Conservation (phyloP, 1,140 invertebrate species). For the Cepaea nemoralis region DNA sequence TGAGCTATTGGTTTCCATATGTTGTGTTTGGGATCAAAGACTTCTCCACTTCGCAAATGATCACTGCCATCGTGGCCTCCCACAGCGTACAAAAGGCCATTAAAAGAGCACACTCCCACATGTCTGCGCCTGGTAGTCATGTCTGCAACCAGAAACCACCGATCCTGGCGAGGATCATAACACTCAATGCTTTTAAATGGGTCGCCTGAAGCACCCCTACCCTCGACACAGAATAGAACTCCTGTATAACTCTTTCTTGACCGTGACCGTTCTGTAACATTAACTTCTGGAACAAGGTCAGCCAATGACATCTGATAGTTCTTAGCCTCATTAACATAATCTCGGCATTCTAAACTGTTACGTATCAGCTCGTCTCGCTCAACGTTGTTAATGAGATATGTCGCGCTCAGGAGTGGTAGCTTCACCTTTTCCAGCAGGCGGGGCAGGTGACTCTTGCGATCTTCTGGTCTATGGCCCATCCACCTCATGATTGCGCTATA, state of each 20-base stretch:
- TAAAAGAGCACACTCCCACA: slow-evolving; percentile 69
- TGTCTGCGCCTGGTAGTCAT: slow-evolving; percentile 70
- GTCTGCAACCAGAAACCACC: slow-evolving; percentile 68
- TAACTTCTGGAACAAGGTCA: slow-evolving; percentile 59
- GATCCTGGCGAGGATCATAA: slow-evolving; percentile 66
- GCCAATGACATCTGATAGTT: slow-evolving; percentile 70
- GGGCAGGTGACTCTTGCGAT: slow-evolving; percentile 57
- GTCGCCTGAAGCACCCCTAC: slow-evolving; percentile 69
- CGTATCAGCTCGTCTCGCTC: slow-evolving; percentile 66
- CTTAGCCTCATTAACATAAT: slow-evolving; percentile 69
- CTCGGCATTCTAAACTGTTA: slow-evolving; percentile 67
- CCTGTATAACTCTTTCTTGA: slow-evolving; percentile 71
- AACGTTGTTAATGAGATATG: slow-evolving; percentile 67
- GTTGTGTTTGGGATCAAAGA: slow-evolving; percentile 69
- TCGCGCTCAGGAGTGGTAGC: slow-evolving; percentile 65
- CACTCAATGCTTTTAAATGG: slow-evolving; percentile 71
- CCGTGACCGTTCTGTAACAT: slow-evolving; percentile 62
- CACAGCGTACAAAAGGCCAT: slow-evolving; percentile 69
- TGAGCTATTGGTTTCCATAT: slow-evolving; percentile 67
- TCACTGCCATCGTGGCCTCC: slow-evolving; percentile 71
- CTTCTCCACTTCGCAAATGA: slow-evolving; percentile 70
- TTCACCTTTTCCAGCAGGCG: slow-evolving; percentile 62
- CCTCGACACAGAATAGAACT: slow-evolving; percentile 72
- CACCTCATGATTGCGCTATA: slow-evolving; percentile 69
- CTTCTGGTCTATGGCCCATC: slow-evolving; percentile 59